Base-by-base conservation (phyloP, 2,888 invertebrate species). In the Eristalis pertinax region DNA sequence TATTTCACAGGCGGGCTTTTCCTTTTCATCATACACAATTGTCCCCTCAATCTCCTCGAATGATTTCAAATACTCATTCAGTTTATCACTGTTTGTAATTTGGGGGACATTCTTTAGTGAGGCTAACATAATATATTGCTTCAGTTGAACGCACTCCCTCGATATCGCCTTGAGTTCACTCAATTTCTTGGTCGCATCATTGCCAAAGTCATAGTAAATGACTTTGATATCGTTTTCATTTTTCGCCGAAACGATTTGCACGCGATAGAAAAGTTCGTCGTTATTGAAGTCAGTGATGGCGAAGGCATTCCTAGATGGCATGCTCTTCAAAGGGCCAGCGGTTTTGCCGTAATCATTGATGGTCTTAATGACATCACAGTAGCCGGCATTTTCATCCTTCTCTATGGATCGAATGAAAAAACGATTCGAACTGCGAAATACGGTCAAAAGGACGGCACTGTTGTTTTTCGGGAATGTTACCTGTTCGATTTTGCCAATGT, bases 141-240 rank as follows among this genome's bases (percentile, higher is more conserved):
- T 80, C n/a, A 89, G 75, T 1, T 19, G 19, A 10, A 85, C 50
- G 35, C 89, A 83, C 35, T 87, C 68, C n/a, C 82, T 74, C 0
- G 89, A 69, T 11, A 89, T 89, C 8, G 86, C 78, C 11, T 89
- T 87, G 4, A 90, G 35, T 11, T 89, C 89, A 15, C 70, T 79
- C 0, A 89, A 38, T 32, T 87, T 75, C 11, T 88, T 84, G 10
- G 58, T 70, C 1, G 41, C 88, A 8, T 82, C 84, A 24, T 64
- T 74, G 10, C 90, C 90, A 58, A 78, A 85, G 35, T 90, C 90
- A 29, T 50, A 79, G 43, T 88, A 89, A 8, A 89, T 50, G 0
- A 90, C 88, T 8, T 70, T 65, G 38, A 89, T 88, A 26, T 65
- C 65, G 8, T 86, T 79, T 3, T 82, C 87, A 15, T 76, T 76